These are phyloP conservation scores for Phrynocephalus guinanensis DNA, from an alignment of 2,797 vertebrate genomes.

Conservation along the genomic window DNA sequence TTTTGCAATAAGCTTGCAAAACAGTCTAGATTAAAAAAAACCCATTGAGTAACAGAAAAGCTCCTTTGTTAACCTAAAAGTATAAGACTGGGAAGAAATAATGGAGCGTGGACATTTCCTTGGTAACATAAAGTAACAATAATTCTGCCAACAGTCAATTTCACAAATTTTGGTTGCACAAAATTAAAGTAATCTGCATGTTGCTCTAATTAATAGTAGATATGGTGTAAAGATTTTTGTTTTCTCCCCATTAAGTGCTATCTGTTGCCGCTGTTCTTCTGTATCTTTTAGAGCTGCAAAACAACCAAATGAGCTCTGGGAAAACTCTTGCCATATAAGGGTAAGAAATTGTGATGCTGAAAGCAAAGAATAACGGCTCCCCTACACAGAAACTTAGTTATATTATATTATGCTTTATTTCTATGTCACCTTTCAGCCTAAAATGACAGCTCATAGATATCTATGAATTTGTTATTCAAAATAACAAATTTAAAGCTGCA, in stretches of 20 bases:
- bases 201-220: neutral
- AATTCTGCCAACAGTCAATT: neutral
- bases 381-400: neutral
- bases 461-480: neutral
- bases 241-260: neutral
- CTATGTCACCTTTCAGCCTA: neutral
- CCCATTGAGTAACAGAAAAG: neutral
- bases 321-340: neutral
- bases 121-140: no score
- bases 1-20: neutral
- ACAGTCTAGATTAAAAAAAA: neutral
- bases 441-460: neutral
- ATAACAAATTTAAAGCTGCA: neutral
- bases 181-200: neutral
- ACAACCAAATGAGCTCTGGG: neutral
- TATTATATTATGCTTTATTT: no score
- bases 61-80: neutral
- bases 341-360: neutral
- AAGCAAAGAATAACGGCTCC: no score
- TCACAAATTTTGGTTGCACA: neutral
- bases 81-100: neutral
- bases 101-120: no score
- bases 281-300: neutral
- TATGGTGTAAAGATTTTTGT: neutral
- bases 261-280: neutral